phyloP scores from a whole-genome alignment of 2,113 vertebrate genomes.

The Oxyruncus cristatus region DNA sequence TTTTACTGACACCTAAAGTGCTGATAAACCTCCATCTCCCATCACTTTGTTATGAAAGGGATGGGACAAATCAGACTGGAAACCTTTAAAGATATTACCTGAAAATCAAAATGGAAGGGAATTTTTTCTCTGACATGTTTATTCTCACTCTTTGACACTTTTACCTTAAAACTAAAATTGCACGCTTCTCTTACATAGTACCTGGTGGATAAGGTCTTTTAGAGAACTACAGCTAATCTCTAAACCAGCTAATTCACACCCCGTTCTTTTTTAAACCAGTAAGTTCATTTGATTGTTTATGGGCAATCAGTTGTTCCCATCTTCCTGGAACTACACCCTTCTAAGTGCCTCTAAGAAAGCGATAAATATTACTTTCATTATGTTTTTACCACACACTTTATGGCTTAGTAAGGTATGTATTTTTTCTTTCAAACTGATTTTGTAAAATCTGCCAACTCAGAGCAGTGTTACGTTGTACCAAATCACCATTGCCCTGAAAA shows the following conservation, averaged over 20 bases:
- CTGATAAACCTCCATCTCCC: not conserved
- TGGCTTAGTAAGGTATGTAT: not conserved
- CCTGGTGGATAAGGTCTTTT: not conserved
- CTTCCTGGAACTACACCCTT: not conserved
- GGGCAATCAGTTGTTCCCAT: not conserved
- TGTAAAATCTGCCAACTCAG: not conserved
- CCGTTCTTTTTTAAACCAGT: not conserved
- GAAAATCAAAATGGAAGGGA: not conserved
- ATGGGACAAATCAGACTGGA: not conserved
- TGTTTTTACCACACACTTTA: not conserved
- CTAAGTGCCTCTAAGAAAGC: not conserved
- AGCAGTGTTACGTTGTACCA: rapidly evolving
- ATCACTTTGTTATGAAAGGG: not conserved
- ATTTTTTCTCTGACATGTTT: not conserved
- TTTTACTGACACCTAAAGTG: not conserved
- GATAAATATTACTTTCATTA: not conserved
- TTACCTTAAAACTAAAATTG: not conserved
- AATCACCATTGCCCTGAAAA: not conserved
- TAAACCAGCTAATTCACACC: not conserved
- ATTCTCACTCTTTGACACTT: not conserved
- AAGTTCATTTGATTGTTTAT: not conserved
- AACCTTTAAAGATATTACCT: not conserved
- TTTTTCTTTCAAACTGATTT: not conserved
- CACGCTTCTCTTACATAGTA: not conserved
- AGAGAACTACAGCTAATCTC: not conserved